Evolutionary conservation across 2,797 vertebrate species (phyloP), one percentile per base, ranked within the genome.

Genomic region (Australoheros facetus): DNA sequence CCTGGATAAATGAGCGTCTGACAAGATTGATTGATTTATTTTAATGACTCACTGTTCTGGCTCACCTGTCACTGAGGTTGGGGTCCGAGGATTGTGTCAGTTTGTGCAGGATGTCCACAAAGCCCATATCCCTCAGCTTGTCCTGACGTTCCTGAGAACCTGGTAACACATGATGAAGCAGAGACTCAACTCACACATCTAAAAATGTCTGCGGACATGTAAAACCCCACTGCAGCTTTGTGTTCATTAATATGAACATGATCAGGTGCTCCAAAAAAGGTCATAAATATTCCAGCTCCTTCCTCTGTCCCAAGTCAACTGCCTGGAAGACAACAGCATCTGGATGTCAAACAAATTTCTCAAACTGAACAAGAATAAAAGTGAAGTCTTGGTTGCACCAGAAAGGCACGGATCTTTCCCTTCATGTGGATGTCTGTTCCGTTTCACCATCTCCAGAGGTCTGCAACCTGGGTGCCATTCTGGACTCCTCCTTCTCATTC

Each of bases 101-200:
- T 93, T 99, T 99, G 92, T 99, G 98, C 87, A 99, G 95, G 89
- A 98, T 96, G 92, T 99, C 98, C 83, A 99, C 97, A 56, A 99
- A 98, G 88, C 98, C 98, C 95, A 99, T 97, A 91, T 99, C 98
- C 91, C 97, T 96, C 82, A 99, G 95, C 89, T 98, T 99, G 92
- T 99, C 98, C 80, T 99, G 98, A 37, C 98, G 97, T 84, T 98
- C 98, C 92, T 99, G 98, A 88, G 98, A 99, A 88, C 98, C 98
- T 99, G 87, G 26, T 8, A 1, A 42, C 8, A 70, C 42, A 54
- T 2, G 7, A 71, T 0, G 5, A 8, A 30, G 10, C 14, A 74
- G 9, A 75, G 12, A 56, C 32, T 32, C 30, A 5, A 28, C 51
- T 21, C 9, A 54, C 10, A 21, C 53, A 54, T n/a, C 19, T 23